Evolutionary conservation across 2,888 invertebrate genomes (phyloP), one percentile per base, ranked within the genome.

Genomic region (Cosmia pyralina): DNA sequence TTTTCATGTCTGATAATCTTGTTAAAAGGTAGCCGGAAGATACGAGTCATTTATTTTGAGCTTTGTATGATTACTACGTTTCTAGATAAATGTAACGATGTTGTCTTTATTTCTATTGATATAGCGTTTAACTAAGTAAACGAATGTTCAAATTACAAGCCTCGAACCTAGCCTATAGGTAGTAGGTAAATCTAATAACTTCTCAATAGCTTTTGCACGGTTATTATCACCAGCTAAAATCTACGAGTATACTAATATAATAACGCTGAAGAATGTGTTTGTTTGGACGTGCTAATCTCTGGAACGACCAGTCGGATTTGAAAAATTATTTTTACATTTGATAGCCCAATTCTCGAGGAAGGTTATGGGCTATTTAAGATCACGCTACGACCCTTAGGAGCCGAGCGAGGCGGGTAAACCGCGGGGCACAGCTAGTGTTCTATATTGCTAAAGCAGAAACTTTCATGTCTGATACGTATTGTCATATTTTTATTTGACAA

Each of bases 1-100:
- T 64, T 65, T 72, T 68, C 52, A 38, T 57, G 52, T 41, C 19
- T 41, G 46, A 60, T 72, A 72, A 78, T 82, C 55, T 67, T 41
- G 50, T 59, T 77, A 71, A 59, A 78, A 65, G 41, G 59, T 65
- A 46, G 48, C 28, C 22, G 41, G 38, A 52, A 58, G 15, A 19
- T 59, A 15, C 46, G 38, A 4, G n/a, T 48, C 28, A 67, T 65
- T 59, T 1, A 17, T 46, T 15, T 55, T 50, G 28, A 53, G 10
- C 50, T 52, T 55, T 46, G 38, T 28, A 13, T 0, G 22, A 46
- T 46, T 46, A 38, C 41, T 55, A 50, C 22, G 19, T 75, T 58
- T 55, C 17, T n/a, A n/a, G 38, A 50, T 60, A 41, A 60, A 15
- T 44, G 15, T 70, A 44, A 44, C 11, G 41, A 71, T 55, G 22